Conservation (phyloP, 2,113 vertebrate genomes). For the Ictidomys tridecemlineatus region DNA sequence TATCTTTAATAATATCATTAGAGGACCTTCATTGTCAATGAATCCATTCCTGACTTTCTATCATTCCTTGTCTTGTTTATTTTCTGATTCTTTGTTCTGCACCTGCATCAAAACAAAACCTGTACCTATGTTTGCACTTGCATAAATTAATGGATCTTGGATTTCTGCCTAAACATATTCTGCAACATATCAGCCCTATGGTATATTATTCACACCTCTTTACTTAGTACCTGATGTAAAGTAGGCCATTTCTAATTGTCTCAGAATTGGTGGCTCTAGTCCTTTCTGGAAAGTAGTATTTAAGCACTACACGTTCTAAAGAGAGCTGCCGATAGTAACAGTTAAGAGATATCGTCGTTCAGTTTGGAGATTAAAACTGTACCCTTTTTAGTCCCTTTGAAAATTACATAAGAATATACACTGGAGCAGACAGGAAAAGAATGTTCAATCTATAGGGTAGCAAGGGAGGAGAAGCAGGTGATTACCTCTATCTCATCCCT, state of each 20-base stretch:
- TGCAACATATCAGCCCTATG: slow-evolving; percentile 38
- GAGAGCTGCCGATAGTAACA: not conserved
- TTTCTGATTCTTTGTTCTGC: slow-evolving; percentile 77
- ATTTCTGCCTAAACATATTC: slow-evolving; percentile 59
- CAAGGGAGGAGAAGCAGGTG: not conserved
- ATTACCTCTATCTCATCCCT: not conserved
- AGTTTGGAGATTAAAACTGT: not conserved
- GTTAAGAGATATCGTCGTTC: not conserved
- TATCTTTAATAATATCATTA: not conserved
- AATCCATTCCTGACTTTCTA: slow-evolving; percentile 4
- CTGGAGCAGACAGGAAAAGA: not conserved
- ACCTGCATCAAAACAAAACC: slow-evolving; percentile 81
- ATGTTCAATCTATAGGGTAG: not conserved
- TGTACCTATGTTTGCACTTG: slow-evolving; percentile 73
- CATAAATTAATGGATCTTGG: slow-evolving; percentile 59
- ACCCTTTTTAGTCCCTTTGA: not conserved
- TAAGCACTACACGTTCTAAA: not conserved
- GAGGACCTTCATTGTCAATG: not conserved
- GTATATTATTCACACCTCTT: not conserved
- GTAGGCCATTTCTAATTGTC: not conserved
- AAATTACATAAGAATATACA: not conserved
- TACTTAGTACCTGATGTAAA: slow-evolving; percentile 6
- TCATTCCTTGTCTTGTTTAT: slow-evolving; percentile 60
- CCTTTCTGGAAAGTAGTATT: not conserved
- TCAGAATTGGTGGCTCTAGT: not conserved